Evolutionary conservation across 2,797 vertebrate species (phyloP).

Genomic region (Rhynchotus rufescens): DNA sequence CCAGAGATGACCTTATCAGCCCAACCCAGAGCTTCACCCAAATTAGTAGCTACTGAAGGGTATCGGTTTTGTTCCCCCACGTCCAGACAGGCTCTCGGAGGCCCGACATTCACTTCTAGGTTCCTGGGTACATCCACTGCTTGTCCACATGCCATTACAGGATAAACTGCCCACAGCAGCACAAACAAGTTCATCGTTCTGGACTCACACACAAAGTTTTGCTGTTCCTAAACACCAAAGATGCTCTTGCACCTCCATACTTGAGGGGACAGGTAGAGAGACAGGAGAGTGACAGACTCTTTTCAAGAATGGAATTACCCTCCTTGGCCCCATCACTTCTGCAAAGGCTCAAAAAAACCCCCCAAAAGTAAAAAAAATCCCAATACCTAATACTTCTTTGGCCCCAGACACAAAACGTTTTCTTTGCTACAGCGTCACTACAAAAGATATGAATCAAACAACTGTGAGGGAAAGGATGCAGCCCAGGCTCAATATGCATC

Average conservation of each 20-base stretch:
- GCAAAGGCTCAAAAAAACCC: neutral
- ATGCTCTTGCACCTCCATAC: neutral
- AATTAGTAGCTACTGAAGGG: neutral
- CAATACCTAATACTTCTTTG: neutral
- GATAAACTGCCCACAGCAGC: neutral
- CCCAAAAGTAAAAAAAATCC: neutral
- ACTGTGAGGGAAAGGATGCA: constrained; percentile 44
- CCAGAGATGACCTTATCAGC: neutral
- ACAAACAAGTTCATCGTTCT: neutral
- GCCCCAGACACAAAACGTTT: neutral
- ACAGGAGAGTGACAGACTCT: neutral
- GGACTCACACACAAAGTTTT: neutral
- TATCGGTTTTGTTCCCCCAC: neutral
- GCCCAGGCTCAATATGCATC: constrained; percentile 2
- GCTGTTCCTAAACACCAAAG: neutral
- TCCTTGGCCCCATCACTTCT: neutral
- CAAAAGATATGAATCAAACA: constrained; percentile 20
- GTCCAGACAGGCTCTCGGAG: neutral
- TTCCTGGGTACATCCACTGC: neutral
- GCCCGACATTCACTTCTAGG: neutral
- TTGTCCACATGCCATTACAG: neutral
- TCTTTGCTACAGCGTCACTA: constrained; percentile 19
- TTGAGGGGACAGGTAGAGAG: neutral
- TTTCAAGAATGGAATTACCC: neutral
- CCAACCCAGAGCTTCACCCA: neutral